These are phyloP conservation scores for Saccostrea cuccullata DNA, from an alignment of 1,140 invertebrate species.

Conservation along the genomic window DNA sequence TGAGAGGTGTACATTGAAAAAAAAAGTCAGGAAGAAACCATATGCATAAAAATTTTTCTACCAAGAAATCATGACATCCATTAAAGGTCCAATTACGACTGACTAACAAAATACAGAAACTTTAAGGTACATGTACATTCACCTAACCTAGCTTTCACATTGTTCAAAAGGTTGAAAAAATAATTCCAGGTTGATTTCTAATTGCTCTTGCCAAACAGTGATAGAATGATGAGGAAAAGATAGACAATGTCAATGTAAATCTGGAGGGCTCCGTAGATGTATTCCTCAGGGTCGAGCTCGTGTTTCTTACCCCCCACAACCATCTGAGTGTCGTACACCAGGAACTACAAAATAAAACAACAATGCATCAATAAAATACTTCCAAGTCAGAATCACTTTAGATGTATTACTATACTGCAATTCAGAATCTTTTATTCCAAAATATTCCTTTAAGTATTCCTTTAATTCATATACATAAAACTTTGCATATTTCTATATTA, in stretches of 20 bases:
- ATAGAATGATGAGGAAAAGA: slow-evolving; percentile 84
- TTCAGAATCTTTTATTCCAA: not conserved
- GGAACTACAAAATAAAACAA: slow-evolving; percentile 79
- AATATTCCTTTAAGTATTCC: too few species aligned
- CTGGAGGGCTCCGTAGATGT: slow-evolving; percentile 83
- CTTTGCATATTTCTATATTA: too few species aligned
- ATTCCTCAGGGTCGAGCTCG: slow-evolving; percentile 84
- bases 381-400: not conserved
- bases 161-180: not conserved
- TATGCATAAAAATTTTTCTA: too few species aligned
- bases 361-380: not conserved
- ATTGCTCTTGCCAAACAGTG: slow-evolving; percentile 77
- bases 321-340: slow-evolving; percentile 85
- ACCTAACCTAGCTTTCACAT: not conserved
- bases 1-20: too few species aligned
- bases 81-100: too few species aligned
- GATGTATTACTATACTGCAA: not conserved
- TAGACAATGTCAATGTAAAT: slow-evolving; percentile 84
- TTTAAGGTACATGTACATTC: not conserved
- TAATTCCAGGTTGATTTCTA: slow-evolving; percentile 6
- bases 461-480: too few species aligned
- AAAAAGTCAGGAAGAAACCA: too few species aligned
- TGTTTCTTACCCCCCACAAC: slow-evolving; percentile 84
- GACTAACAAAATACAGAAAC: too few species aligned
- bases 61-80: too few species aligned